A percentile compares a stretch with the other conserved stretches of the same genome.
Evolutionary conservation across 2,113 vertebrate species (phyloP).

Genomic region (Hipposideros armiger): DNA sequence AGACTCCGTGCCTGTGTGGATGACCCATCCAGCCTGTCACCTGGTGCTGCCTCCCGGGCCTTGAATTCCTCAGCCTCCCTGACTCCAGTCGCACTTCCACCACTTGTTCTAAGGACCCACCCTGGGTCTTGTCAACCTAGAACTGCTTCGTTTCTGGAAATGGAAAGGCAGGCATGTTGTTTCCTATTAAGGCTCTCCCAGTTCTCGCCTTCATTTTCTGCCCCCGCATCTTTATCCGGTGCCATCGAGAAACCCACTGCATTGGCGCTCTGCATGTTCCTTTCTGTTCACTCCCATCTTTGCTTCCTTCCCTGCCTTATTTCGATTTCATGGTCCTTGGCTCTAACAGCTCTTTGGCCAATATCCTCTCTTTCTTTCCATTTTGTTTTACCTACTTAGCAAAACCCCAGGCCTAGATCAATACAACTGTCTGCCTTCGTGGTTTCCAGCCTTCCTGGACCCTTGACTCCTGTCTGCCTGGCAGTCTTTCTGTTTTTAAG

Average conservation of each 20-base stretch:
- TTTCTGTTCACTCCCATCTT: background rate
- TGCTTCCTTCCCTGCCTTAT: background rate
- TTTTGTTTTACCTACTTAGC: background rate
- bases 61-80: background rate
- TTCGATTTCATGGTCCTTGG: slow-evolving; percentile 1
- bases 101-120: background rate
- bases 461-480: background rate
- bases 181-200: background rate
- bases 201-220: background rate
- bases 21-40: background rate
- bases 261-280: background rate
- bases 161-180: background rate
- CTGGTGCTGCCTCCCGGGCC: background rate
- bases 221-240: background rate
- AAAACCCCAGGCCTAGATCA: background rate
- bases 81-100: background rate
- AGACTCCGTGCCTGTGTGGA: background rate
- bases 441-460: background rate
- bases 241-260: background rate
- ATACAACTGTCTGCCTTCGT: background rate
- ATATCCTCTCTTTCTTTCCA: background rate
- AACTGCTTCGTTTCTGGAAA: background rate
- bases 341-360: background rate
- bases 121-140: background rate
- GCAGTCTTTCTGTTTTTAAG: slow-evolving; percentile 29